Conservation (phyloP, 2,113 vertebrate species). For the Dicerorhinus sumatrensis region DNA sequence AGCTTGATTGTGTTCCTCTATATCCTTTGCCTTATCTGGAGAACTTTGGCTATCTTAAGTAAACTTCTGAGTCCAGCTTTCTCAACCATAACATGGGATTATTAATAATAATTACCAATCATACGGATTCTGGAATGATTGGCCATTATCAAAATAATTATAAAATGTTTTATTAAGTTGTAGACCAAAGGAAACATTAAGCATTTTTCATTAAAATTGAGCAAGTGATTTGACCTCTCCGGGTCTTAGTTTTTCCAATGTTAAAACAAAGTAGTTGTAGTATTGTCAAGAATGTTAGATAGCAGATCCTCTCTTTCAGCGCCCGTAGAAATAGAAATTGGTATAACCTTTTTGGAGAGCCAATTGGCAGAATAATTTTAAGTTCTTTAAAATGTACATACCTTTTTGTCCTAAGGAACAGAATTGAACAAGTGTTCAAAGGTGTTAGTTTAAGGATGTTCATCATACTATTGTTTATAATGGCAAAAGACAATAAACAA, state of each 20-base stretch:
- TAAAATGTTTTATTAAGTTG: slow-evolving; percentile 48
- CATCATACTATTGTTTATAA: neutral
- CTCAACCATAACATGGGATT: slow-evolving; percentile 22
- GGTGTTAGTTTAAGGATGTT: slow-evolving; percentile 7
- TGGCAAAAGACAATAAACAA: neutral
- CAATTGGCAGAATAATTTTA: slow-evolving; percentile 26
- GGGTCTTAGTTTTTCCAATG: neutral
- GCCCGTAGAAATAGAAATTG: neutral
- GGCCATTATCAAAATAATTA: slow-evolving; percentile 60
- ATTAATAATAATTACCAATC: slow-evolving; percentile 54
- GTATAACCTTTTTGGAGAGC: neutral
- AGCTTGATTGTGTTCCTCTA: neutral
- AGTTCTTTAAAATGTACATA: slow-evolving; percentile 40
- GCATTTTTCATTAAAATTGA: slow-evolving; percentile 55
- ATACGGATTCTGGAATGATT: slow-evolving; percentile 10
- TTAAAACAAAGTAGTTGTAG: neutral
- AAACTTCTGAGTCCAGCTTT: slow-evolving; percentile 46
- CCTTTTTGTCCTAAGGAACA: slow-evolving; percentile 11
- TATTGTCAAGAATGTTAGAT: slow-evolving; percentile 40
- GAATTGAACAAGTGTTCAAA: neutral
- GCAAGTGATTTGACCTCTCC: slow-evolving; percentile 16
- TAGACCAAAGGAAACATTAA: slow-evolving; percentile 45
- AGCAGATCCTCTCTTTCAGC: neutral
- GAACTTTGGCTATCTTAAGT: slow-evolving; percentile 19
- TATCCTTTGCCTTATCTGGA: slow-evolving; percentile 51